These are phyloP conservation scores for Adrianichthys oophorus DNA, from an alignment of 2,797 vertebrate species.

Conservation along the genomic window DNA sequence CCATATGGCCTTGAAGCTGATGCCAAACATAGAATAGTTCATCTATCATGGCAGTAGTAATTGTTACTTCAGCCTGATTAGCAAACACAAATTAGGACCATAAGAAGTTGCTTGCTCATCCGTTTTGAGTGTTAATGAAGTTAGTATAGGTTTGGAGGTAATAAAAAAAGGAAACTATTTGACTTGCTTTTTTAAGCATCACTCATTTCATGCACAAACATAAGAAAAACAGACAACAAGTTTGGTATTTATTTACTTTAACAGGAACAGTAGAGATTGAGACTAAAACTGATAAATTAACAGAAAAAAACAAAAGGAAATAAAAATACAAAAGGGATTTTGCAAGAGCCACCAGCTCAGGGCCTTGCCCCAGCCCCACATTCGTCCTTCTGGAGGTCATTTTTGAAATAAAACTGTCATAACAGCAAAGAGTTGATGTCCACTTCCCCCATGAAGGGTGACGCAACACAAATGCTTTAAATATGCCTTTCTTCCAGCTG, in stretches of 20 bases:
- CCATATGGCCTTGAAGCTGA: conserved; percentile 3
- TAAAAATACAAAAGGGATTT: conserved; percentile 20
- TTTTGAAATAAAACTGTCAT: conserved; percentile 75
- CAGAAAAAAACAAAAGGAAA: conserved; percentile 32
- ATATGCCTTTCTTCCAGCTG: conserved; percentile 28
- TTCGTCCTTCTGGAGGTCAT: conserved; percentile 61
- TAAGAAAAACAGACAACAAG: too few relatives aligned
- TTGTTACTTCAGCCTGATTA: background rate
- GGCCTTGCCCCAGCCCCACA: conserved; percentile 35
- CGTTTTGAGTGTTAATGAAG: background rate
- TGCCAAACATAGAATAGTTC: conserved; percentile 1
- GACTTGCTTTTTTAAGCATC: conserved; percentile 26
- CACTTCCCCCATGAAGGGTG: conserved; percentile 55
- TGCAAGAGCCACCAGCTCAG: conserved; percentile 22
- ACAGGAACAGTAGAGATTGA: conserved; percentile 11
- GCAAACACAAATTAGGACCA: background rate
- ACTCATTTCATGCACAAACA: too few relatives aligned
- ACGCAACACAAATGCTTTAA: conserved; percentile 45
- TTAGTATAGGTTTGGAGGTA: conserved; percentile 7
- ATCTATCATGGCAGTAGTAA: conserved; percentile 2
- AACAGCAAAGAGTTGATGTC: conserved; percentile 57
- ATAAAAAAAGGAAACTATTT: conserved; percentile 11
- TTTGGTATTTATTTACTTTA: too few relatives aligned
- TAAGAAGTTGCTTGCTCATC: conserved; percentile 3
- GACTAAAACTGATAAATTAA: conserved; percentile 22